These are phyloP conservation scores for Pemphigus obesinymphae DNA, from an alignment of 1,140 invertebrate genomes.

Conservation along the genomic window DNA sequence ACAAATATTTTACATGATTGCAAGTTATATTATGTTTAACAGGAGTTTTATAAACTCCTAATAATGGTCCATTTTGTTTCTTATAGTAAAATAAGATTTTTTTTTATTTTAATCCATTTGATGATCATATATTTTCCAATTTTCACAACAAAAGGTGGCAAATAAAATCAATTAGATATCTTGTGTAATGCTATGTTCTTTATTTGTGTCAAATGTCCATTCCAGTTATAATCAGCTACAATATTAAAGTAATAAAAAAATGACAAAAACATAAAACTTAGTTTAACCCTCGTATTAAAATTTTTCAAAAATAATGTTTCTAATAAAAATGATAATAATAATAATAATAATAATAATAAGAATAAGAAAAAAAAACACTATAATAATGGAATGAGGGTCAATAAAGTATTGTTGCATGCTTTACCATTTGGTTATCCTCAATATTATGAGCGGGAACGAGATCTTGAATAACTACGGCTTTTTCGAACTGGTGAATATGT, in stretches of 20 bases:
- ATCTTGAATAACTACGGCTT: constrained; percentile 52
- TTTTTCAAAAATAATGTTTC: constrained; percentile 3
- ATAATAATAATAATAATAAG: background rate
- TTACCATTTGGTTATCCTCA: constrained; percentile 40
- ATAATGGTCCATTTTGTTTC: constrained; percentile 1
- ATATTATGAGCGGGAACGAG: constrained; percentile 63
- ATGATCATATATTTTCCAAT: background rate
- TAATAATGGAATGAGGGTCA: constrained; percentile 41
- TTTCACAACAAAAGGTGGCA: constrained; percentile 21
- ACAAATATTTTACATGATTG: background rate
- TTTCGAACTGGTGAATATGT: constrained; percentile 76
- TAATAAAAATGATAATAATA: constrained; percentile 20
- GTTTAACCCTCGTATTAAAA: constrained; percentile 38
- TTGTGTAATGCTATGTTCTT: constrained; percentile 37
- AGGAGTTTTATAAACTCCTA: background rate
- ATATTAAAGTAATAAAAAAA: constrained; percentile 30
- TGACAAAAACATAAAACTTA: constrained; percentile 40
- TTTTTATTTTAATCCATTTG: constrained; percentile 15
- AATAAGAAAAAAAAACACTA: constrained; percentile 10
- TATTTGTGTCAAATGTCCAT: constrained; percentile 39
- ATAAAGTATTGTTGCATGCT: constrained; percentile 37
- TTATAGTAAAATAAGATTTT: background rate
- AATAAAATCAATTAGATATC: constrained; percentile 39
- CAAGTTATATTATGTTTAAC: background rate
- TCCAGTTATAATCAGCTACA: constrained; percentile 40